Evolutionary conservation across 2,888 invertebrate species (phyloP), one percentile per base, ranked within the genome.

Genomic region (Tuta absoluta): DNA sequence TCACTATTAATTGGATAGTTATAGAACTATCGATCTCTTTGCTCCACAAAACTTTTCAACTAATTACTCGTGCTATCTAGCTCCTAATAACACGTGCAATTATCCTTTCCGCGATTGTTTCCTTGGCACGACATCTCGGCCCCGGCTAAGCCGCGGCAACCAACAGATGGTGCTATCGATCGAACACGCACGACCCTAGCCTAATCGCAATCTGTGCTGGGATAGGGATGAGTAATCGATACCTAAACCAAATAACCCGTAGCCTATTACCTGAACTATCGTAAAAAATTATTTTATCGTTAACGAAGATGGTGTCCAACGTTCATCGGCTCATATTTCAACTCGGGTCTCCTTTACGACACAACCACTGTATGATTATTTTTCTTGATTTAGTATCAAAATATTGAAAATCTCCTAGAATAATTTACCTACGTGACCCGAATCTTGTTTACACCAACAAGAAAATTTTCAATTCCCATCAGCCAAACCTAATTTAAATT

Each of bases 201-300:
- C 80, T 83, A 85, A 86, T 87, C 84, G 80, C 80, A 84, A 88
- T 88, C 87, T 85, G 84, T 14, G 49, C 23, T 33, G 19, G 2
- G 17, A 1, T 28, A 51, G 51, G 51, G 51, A 23, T 23, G 51
- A 7, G 5, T 28, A 28, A 28, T 28, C 28, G 28, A 28, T 5
- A 28, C 28, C 28, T 4, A 4, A 5, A 4, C 5, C 2, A 28
- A 28, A 4, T 5, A 4, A 28, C 28, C 5, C 28, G 2, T 28
- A 28, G n/a, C n/a, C n/a, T n/a, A n/a, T n/a, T n/a, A n/a, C n/a
- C n/a, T n/a, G n/a, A n/a, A n/a, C n/a, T n/a, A n/a, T n/a, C n/a
- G n/a, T n/a, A n/a, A n/a, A n/a, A n/a, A n/a, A n/a, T n/a, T n/a
- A n/a, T n/a, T n/a, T n/a, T n/a, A n/a, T n/a, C n/a, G n/a, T n/a